Evolutionary conservation across 2,113 vertebrate genomes (phyloP).

Genomic region (Phasianus colchicus): DNA sequence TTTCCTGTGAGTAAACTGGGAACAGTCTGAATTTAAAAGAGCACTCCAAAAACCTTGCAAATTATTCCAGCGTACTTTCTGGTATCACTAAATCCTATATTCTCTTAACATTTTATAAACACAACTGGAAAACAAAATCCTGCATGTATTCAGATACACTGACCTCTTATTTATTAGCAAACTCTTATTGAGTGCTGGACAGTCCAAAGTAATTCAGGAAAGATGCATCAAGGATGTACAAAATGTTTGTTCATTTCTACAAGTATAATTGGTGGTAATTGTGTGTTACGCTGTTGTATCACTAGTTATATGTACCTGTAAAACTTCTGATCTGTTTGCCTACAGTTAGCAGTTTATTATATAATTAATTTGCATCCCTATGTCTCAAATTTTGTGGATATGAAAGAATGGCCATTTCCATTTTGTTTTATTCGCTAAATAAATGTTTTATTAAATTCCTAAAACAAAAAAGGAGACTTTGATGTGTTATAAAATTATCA

Average conservation of each 20-base stretch:
- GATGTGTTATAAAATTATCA: not conserved
- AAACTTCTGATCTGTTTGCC: not conserved
- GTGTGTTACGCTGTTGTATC: not conserved
- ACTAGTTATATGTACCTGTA: not conserved
- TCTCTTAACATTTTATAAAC: not conserved
- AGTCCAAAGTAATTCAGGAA: not conserved
- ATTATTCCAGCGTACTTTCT: not conserved
- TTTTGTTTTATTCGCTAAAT: not conserved
- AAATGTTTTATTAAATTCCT: not conserved
- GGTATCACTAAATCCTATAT: not conserved
- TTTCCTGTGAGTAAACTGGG: not conserved
- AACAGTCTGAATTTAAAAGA: not conserved
- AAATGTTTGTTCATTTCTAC: not conserved
- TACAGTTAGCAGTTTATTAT: not conserved
- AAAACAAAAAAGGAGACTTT: not conserved
- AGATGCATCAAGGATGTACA: not conserved
- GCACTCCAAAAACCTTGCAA: not conserved
- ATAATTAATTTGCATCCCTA: not conserved
- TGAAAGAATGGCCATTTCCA: not conserved
- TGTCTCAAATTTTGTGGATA: not conserved
- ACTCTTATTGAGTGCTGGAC: not conserved
- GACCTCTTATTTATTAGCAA: not conserved
- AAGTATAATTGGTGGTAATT: not conserved
- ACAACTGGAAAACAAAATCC: not conserved
- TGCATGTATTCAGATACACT: fast-evolving